Conservation (phyloP, 2,888 invertebrate genomes). For the Sipha maydis region DNA sequence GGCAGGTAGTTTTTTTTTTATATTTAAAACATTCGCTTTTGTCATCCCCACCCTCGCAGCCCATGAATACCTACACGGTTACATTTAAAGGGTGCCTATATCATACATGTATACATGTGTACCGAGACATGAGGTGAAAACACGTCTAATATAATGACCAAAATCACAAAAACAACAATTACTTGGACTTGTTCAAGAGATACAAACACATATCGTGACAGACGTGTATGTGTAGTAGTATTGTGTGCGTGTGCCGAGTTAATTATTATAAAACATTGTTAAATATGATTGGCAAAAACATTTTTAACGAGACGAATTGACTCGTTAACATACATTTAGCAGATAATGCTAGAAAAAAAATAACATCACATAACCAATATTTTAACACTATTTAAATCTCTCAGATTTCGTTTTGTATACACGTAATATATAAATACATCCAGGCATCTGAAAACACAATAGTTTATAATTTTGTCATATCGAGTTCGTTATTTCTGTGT, state of each 20-base stretch:
- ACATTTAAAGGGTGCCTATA: background rate
- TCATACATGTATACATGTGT: background rate
- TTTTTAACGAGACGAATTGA: slow-evolving; percentile 29
- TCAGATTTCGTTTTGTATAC: background rate
- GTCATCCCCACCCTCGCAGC: background rate
- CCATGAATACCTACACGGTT: background rate
- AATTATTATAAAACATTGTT: slow-evolving; percentile 18
- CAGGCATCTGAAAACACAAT: background rate
- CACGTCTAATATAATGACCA: background rate
- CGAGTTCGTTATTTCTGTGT: background rate
- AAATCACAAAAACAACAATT: slow-evolving; percentile 13
- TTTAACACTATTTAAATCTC: background rate
- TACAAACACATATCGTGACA: background rate
- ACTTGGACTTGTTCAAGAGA: background rate
- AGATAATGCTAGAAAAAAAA: background rate
- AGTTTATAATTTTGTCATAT: background rate
- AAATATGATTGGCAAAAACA: slow-evolving; percentile 18
- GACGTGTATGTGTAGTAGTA: background rate
- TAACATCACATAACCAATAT: background rate
- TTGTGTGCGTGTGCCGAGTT: background rate
- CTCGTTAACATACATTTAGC: background rate
- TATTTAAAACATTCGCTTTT: slow-evolving; percentile 20
- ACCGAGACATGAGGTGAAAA: background rate
- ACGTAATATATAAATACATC: background rate
- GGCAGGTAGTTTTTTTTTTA: slow-evolving; percentile 21